Conservation (phyloP, 1,140 invertebrate genomes). For the Euwallacea fornicatus region DNA sequence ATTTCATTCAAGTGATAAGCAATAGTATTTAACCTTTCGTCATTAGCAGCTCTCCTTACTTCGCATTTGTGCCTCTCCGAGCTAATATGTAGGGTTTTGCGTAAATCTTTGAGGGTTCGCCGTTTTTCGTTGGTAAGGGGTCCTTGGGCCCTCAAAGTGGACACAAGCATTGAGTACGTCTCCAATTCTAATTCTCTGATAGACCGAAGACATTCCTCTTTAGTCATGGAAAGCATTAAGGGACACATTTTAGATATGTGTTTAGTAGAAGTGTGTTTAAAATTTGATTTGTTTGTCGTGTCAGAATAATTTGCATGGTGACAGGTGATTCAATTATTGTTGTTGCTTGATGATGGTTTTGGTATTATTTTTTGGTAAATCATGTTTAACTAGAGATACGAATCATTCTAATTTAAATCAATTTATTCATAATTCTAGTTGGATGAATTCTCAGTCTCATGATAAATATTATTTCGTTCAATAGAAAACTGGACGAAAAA, state of each 20-base stretch:
- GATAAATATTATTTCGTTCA: too few species aligned
- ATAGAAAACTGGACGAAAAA: too few species aligned
- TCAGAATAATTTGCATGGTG: too few species aligned
- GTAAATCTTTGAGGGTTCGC: slow-evolving; percentile 79
- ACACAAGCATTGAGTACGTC: slow-evolving; percentile 85
- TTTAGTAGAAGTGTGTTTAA: too few species aligned
- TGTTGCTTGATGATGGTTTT: too few species aligned
- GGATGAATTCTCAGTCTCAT: too few species aligned
- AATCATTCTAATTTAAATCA: too few species aligned
- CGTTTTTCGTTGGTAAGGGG: slow-evolving; percentile 80
- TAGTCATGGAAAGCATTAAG: slow-evolving; percentile 70
- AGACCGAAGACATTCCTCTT: slow-evolving; percentile 81
- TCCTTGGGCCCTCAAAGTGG: slow-evolving; percentile 88
- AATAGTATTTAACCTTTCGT: slow-evolving; percentile 84
- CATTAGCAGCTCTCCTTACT: slow-evolving; percentile 84
- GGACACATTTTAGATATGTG: slow-evolving; percentile 63
- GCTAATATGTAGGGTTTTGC: slow-evolving; percentile 80
- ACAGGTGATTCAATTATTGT: too few species aligned
- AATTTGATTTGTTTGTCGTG: too few species aligned
- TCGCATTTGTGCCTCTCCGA: slow-evolving; percentile 88
- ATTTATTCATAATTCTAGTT: too few species aligned
- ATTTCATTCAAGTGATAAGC: slow-evolving; percentile 80
- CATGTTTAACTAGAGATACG: too few species aligned
- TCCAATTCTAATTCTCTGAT: slow-evolving; percentile 83
- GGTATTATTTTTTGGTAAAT: too few species aligned